A percentile compares a stretch with the other conserved stretches of the same genome.
phyloP scores from a whole-genome alignment of 35 echinoderm and acorn worm genomes.

The Apostichopus japonicus region DNA sequence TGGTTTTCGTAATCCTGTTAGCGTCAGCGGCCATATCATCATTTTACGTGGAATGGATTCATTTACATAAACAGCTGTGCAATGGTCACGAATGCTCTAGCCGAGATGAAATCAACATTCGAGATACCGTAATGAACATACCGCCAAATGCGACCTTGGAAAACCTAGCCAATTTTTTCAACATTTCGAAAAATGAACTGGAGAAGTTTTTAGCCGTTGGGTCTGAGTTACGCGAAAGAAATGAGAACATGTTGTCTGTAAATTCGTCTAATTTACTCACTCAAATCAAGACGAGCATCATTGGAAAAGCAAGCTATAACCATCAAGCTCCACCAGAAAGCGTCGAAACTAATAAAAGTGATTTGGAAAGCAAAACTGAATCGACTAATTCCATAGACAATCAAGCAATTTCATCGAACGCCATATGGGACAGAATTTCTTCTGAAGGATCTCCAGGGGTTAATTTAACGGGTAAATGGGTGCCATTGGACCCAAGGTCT shows the following conservation, averaged over 20 bases:
- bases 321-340: no score
- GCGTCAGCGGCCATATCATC: background rate
- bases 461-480: conserved; percentile 25
- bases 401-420: background rate
- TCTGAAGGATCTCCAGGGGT: background rate
- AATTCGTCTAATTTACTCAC: background rate
- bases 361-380: background rate
- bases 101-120: background rate
- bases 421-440: background rate
- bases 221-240: background rate
- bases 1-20: background rate
- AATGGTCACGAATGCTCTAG: background rate
- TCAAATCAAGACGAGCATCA: background rate
- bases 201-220: background rate
- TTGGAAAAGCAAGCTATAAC: background rate
- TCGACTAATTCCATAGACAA: background rate
- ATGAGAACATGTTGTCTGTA: background rate
- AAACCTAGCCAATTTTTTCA: background rate
- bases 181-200: background rate
- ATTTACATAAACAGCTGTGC: background rate
- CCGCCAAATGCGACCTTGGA: background rate
- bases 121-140: background rate
- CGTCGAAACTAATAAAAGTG: background rate
- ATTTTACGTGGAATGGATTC: background rate
- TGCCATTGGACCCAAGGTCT: background rate